A percentile compares a stretch with the other conserved stretches of the same genome.
Conservation (phyloP, 2,113 vertebrate genomes). For the Rattus norvegicus region DNA sequence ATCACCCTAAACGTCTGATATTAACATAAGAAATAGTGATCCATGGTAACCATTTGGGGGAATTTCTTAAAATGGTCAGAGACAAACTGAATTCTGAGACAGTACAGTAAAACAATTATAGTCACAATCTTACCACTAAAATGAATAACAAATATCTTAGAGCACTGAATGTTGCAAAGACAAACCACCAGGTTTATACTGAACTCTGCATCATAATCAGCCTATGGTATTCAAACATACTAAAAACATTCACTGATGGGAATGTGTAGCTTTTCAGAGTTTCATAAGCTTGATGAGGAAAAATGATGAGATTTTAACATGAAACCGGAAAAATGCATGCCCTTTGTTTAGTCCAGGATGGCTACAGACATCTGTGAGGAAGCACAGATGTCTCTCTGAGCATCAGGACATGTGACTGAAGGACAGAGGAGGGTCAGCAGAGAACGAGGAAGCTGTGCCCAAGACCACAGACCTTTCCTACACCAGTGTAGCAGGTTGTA, state of each 20-base stretch:
- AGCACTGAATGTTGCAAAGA: slow-evolving; percentile 29
- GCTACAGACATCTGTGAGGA: not conserved
- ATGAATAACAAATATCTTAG: slow-evolving; percentile 1
- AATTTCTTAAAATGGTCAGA: slow-evolving; percentile 30
- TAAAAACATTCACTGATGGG: slow-evolving; percentile 18
- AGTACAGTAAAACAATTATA: not conserved
- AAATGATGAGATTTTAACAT: not conserved
- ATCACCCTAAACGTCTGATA: slow-evolving; percentile 23
- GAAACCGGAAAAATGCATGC: not conserved
- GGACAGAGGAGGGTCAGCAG: not conserved
- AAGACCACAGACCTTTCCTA: slow-evolving; percentile 46
- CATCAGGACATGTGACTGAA: not conserved
- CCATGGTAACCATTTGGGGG: not conserved
- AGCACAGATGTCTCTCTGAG: not conserved
- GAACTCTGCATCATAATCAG: not conserved
- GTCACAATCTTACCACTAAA: not conserved
- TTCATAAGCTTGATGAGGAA: slow-evolving; percentile 3
- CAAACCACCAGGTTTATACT: not conserved
- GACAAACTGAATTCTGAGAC: not conserved
- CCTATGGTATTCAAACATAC: not conserved
- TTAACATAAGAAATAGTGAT: not conserved
- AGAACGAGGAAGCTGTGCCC: not conserved
- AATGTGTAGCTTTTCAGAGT: slow-evolving; percentile 34
- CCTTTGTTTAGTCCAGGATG: slow-evolving; percentile 15
- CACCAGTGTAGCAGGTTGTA: not conserved